Percentiles rank a stretch among this genome's conserved stretches.
These are phyloP conservation scores for Callorhinus ursinus DNA, from an alignment of 2,113 vertebrate species.

Conservation along the genomic window DNA sequence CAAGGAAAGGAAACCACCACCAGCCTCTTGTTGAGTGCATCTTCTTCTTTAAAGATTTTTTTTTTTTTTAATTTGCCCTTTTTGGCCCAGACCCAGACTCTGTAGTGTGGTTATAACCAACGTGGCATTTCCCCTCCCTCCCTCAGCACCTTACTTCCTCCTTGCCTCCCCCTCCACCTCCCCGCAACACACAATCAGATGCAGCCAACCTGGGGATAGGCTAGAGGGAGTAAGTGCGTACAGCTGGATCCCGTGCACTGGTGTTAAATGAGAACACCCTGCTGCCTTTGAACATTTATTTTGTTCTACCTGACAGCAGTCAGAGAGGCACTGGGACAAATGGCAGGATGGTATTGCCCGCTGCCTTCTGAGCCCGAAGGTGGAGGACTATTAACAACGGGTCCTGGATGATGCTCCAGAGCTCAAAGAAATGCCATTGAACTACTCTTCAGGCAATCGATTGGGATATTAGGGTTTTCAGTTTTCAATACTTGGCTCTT, in stretches of 20 bases:
- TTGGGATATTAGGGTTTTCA: conserved; percentile 73
- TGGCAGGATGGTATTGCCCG: not conserved
- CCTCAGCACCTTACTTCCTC: not conserved
- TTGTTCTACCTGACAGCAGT: conserved; percentile 6
- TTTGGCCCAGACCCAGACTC: conserved; percentile 28
- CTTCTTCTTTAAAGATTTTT: conserved; percentile 62
- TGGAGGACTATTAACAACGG: not conserved
- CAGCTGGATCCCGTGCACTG: not conserved
- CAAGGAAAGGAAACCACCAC: conserved; percentile 37
- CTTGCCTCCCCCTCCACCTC: not conserved
- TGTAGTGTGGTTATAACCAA: not conserved
- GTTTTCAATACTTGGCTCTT: conserved; percentile 77
- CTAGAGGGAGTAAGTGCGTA: not conserved
- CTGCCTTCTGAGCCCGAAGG: conserved; percentile 54
- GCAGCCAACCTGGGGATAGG: not conserved
- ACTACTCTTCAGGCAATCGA: conserved; percentile 68
- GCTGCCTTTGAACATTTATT: not conserved
- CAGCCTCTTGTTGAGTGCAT: not conserved
- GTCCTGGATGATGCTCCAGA: conserved; percentile 41
- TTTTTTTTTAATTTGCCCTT: not conserved
- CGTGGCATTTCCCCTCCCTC: not conserved
- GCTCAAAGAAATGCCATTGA: conserved; percentile 52
- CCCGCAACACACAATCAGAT: not conserved
- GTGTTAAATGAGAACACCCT: not conserved
- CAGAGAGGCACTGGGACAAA: conserved; percentile 11